Evolutionary conservation across 2,797 vertebrate genomes (phyloP).

Genomic region (Peromyscus attwateri): DNA sequence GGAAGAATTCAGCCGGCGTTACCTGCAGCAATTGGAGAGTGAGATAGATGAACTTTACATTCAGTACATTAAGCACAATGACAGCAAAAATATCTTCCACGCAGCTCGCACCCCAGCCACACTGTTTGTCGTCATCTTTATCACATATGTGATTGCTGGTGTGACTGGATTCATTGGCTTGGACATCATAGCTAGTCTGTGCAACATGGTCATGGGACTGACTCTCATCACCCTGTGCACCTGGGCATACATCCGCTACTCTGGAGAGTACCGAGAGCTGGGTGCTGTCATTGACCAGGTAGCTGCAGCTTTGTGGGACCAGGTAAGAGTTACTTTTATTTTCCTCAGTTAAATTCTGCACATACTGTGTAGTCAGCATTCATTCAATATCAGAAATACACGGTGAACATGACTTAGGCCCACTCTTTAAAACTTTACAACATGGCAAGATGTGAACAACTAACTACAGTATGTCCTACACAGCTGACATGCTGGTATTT

Average conservation of each 20-base stretch:
- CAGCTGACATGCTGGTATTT: conserved; percentile 21
- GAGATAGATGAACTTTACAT: conserved; percentile 98
- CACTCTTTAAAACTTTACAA: not conserved
- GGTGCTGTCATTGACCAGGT: conserved; percentile 99
- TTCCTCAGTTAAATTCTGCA: not conserved
- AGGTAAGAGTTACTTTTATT: conserved; percentile 90
- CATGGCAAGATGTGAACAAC: not conserved
- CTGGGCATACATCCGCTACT: conserved; percentile 99
- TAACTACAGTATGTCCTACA: not conserved
- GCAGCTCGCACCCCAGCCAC: conserved; percentile 98
- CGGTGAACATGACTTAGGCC: not conserved
- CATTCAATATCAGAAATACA: conserved; percentile 11
- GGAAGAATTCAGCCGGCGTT: conserved; percentile 98
- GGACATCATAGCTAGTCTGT: conserved; percentile 98
- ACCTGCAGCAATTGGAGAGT: conserved; percentile 96
- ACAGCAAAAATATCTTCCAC: conserved; percentile 99
- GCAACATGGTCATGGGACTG: conserved; percentile 99
- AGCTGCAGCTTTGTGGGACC: conserved; percentile 99
- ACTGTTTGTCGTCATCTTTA: conserved; percentile 99
- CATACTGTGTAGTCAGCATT: not conserved
- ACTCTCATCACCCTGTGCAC: conserved; percentile 98
- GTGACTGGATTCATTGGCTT: conserved; percentile 98
- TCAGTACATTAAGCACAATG: conserved; percentile 99
- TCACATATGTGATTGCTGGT: conserved; percentile 97
- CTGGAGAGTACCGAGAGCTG: conserved; percentile 97